Evolutionary conservation across 2,113 vertebrate genomes (phyloP).

Genomic region (Lagenorhynchus albirostris): DNA sequence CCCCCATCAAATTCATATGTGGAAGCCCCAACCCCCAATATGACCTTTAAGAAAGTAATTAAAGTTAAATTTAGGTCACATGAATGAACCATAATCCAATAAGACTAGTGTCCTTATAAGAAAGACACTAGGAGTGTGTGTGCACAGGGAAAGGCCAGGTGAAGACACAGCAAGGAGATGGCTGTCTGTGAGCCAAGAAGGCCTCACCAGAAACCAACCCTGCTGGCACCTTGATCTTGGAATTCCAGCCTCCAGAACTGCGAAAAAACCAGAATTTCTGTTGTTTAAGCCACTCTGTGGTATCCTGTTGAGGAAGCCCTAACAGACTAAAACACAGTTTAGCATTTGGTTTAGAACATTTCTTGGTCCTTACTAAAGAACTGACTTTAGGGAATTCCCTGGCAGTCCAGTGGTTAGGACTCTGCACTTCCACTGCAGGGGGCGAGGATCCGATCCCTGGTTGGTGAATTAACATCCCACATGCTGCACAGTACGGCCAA

Average conservation of each 20-base stretch:
- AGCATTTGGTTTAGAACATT: background rate
- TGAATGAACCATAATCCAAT: background rate
- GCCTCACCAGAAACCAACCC: background rate
- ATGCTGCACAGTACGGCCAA: no score
- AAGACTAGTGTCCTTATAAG: background rate
- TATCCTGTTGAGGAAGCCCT: background rate
- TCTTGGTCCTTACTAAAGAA: background rate
- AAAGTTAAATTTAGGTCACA: background rate
- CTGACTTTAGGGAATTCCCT: no score
- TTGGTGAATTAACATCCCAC: no score
- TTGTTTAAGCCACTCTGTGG: background rate
- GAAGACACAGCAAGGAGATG: background rate
- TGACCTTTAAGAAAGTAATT: background rate
- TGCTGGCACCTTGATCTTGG: background rate
- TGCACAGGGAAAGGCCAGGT: background rate
- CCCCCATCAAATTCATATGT: background rate
- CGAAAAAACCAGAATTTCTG: background rate
- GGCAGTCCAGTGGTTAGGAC: no score
- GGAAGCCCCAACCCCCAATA: background rate
- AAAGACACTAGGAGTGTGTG: background rate
- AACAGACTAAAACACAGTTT: background rate
- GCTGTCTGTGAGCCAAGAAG: background rate
- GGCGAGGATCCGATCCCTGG: no score
- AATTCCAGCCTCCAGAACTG: background rate
- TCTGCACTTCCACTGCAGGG: no score